Base-by-base conservation (phyloP, 1,140 invertebrate genomes). In the Lysiphlebus fabarum region DNA sequence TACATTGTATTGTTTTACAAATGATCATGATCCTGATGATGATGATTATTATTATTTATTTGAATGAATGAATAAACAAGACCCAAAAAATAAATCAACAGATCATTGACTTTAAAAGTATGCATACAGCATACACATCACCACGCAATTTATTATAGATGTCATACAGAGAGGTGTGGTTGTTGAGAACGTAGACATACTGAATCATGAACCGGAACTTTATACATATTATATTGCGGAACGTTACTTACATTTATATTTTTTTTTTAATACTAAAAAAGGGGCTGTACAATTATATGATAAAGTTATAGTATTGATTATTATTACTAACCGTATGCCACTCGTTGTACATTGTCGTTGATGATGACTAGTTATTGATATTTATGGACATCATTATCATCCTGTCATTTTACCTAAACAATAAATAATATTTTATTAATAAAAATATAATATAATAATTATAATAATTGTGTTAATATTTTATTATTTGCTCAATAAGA, bases 41-140 rank as follows among this genome's bases (percentile, higher is more conserved):
- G 17, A 26, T 26, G 17, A 26, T 26, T 0, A 26, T 26, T 26
- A 26, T 26, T 26, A 26, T 26, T 26, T 26, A 26, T 26, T 26
- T 26, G 17, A 26, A 26, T 26, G 17, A 26, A 26, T 26, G 17
- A 26, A 26, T 26, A 26, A 26, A 26, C 17, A 26, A 26, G 17
- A 26, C 17, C 17, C 17, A 26, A 26, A 26, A 26, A 26, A 5
- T 36, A 8, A n/a, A 36, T 41, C 59, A 63, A 63, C 70, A 70
- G 72, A 76, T 76, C 73, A 76, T 76, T 75, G 73, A 75, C 74
- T 74, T n/a, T n/a, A n/a, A n/a, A n/a, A n/a, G n/a, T n/a, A n/a
- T 11, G 7, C 5, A 40, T 40, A 5, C 7, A 40, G 5, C 38
- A 8, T 11, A 40, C 38, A 40, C 38, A 40, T 2, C 38, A 11